Conservation (phyloP, 2,113 vertebrate species). For the Trematocara variabile region DNA sequence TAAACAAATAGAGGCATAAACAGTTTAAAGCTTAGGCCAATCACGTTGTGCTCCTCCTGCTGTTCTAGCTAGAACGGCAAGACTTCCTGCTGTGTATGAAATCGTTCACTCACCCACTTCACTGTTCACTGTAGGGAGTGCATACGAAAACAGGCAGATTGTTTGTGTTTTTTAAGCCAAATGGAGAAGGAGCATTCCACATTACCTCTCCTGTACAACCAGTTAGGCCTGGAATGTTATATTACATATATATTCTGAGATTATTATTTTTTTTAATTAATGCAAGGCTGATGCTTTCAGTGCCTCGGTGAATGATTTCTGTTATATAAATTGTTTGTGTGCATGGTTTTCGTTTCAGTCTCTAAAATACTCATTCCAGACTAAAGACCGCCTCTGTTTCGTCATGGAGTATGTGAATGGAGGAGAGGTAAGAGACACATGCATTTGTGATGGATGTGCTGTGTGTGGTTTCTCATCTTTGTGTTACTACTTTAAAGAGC, state of each 20-base stretch:
- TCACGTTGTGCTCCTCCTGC: slow-evolving; percentile 24
- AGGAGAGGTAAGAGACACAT: slow-evolving; percentile 84
- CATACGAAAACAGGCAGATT: background rate
- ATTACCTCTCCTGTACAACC: background rate
- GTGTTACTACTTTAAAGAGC: background rate
- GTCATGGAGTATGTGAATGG: slow-evolving; percentile 99
- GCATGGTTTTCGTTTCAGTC: slow-evolving; percentile 75
- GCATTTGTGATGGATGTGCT: background rate
- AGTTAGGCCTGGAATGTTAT: background rate
- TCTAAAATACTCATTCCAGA: slow-evolving; percentile 99
- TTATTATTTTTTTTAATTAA: background rate
- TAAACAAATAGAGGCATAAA: slow-evolving; percentile 14
- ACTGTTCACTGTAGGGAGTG: background rate
- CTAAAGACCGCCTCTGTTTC: slow-evolving; percentile 98
- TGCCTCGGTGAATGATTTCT: background rate
- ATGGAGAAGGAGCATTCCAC: background rate
- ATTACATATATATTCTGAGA: background rate
- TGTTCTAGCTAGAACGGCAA: slow-evolving; percentile 4
- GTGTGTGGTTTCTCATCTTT: background rate
- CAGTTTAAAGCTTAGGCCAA: slow-evolving; percentile 3
- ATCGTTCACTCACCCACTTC: background rate
- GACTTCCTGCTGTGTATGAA: background rate
- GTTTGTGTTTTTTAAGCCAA: background rate
- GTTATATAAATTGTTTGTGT: background rate
- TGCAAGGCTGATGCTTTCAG: background rate